Evolutionary conservation across 1,140 invertebrate genomes (phyloP).

Genomic region (Euura saliciscinereae): DNA sequence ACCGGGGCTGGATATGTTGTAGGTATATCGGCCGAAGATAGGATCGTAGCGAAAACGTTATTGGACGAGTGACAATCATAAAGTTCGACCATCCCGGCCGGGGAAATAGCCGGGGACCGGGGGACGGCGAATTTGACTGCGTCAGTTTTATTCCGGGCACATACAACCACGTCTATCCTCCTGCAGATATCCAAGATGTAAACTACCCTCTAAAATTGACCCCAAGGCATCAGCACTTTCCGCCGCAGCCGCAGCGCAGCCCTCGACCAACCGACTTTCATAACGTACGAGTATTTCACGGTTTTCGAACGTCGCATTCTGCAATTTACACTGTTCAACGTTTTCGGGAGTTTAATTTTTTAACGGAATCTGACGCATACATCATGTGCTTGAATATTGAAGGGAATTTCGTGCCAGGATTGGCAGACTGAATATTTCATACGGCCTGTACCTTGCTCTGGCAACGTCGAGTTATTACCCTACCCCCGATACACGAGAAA

Average conservation of each 20-base stretch:
- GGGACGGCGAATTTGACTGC: slow-evolving; percentile 2
- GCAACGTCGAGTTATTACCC: slow-evolving; percentile 1
- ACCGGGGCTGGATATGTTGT: slow-evolving; percentile 1
- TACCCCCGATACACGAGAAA: background rate
- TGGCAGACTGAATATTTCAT: slow-evolving; percentile 2
- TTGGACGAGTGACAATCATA: slow-evolving; percentile 26
- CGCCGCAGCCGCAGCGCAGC: background rate
- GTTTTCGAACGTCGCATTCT: too few species aligned
- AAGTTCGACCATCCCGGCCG: slow-evolving; percentile 19
- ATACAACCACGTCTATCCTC: too few species aligned
- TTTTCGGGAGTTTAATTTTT: too few species aligned
- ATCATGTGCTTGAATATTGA: too few species aligned
- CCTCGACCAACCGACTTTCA: background rate
- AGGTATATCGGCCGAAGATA: slow-evolving; percentile 12
- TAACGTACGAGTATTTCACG: background rate
- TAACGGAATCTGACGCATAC: too few species aligned
- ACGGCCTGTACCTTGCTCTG: background rate
- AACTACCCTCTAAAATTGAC: slow-evolving; percentile 12
- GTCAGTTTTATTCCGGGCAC: background rate
- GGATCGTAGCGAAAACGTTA: slow-evolving; percentile 11
- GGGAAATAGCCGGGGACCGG: background rate
- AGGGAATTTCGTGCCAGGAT: too few species aligned
- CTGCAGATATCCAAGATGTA: too few species aligned
- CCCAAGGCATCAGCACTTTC: slow-evolving; percentile 12
- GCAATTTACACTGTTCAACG: too few species aligned